Evolutionary conservation across 2,113 vertebrate genomes (phyloP).

Genomic region (Danionella cerebrum): DNA sequence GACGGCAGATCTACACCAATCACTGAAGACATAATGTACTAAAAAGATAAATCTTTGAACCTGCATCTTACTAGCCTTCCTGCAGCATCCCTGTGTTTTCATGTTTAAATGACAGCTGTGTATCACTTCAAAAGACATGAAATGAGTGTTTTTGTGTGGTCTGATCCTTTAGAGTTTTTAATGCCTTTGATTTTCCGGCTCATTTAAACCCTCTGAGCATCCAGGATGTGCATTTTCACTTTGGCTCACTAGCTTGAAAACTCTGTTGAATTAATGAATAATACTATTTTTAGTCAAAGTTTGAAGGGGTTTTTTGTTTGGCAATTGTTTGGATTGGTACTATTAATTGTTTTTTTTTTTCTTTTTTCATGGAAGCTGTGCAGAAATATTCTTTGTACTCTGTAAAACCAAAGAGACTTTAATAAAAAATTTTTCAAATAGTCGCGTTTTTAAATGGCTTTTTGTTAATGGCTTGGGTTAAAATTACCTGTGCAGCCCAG

Average conservation of each 20-base stretch:
- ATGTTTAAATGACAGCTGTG: not conserved
- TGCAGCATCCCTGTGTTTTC: not conserved
- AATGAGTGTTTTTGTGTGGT: not conserved
- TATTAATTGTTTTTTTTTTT: too few species aligned
- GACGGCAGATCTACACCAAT: not conserved
- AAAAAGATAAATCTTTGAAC: constrained; percentile 6
- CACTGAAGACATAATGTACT: not conserved
- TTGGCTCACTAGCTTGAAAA: not conserved
- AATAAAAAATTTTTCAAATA: too few species aligned
- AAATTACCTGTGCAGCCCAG: too few species aligned
- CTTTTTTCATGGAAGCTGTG: too few species aligned
- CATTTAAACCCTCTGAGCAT: not conserved
- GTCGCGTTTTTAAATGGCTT: too few species aligned
- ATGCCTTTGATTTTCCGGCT: not conserved
- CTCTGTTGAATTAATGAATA: too few species aligned
- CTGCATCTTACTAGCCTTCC: not conserved
- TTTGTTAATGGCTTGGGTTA: too few species aligned
- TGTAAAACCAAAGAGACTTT: too few species aligned
- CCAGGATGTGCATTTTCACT: not conserved
- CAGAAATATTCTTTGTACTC: too few species aligned
- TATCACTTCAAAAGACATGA: not conserved
- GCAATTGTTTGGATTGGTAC: too few species aligned
- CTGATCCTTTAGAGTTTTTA: not conserved
- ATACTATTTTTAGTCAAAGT: too few species aligned
- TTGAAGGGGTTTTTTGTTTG: too few species aligned